phyloP scores from a whole-genome alignment of 2,113 vertebrate species.

The Trematocara nigrifrons region DNA sequence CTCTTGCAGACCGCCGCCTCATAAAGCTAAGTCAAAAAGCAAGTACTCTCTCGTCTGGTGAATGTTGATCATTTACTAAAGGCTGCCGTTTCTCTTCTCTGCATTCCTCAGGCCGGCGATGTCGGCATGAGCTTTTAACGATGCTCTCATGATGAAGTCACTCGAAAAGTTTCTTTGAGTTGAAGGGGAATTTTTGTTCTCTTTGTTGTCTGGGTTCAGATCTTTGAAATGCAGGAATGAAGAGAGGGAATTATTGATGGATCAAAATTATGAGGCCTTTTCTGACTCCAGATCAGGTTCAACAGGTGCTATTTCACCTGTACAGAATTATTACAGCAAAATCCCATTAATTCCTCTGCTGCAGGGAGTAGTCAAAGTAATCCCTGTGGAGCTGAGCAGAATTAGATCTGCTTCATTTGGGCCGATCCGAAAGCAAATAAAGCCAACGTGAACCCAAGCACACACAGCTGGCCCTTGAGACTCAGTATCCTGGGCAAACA shows the following conservation, averaged over 20 bases:
- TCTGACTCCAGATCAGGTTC: constrained; percentile 32
- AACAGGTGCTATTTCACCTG: constrained; percentile 41
- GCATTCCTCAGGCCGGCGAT: constrained; percentile 31
- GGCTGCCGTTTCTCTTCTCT: constrained; percentile 24
- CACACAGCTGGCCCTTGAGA: constrained; percentile 79
- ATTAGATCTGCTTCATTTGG: constrained; percentile 75
- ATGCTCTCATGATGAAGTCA: constrained; percentile 38
- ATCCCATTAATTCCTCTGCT: constrained; percentile 10
- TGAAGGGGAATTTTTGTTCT: constrained; percentile 50
- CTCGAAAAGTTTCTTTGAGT: constrained; percentile 36
- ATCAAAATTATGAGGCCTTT: background rate
- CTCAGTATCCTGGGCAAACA: constrained; percentile 74
- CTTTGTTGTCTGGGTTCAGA: constrained; percentile 49
- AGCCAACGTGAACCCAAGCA: constrained; percentile 60
- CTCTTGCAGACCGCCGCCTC: constrained; percentile 38
- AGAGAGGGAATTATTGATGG: constrained; percentile 14
- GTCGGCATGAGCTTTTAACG: constrained; percentile 40
- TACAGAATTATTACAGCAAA: constrained; percentile 18
- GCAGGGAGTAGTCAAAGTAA: constrained; percentile 30
- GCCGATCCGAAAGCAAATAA: constrained; percentile 77
- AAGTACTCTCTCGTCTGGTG: constrained; percentile 64
- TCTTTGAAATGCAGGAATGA: constrained; percentile 52
- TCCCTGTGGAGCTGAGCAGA: constrained; percentile 46
- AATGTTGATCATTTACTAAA: constrained; percentile 47
- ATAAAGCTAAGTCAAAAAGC: constrained; percentile 73